Base-by-base conservation (phyloP, 2,113 vertebrate species). In the Progne subis region DNA sequence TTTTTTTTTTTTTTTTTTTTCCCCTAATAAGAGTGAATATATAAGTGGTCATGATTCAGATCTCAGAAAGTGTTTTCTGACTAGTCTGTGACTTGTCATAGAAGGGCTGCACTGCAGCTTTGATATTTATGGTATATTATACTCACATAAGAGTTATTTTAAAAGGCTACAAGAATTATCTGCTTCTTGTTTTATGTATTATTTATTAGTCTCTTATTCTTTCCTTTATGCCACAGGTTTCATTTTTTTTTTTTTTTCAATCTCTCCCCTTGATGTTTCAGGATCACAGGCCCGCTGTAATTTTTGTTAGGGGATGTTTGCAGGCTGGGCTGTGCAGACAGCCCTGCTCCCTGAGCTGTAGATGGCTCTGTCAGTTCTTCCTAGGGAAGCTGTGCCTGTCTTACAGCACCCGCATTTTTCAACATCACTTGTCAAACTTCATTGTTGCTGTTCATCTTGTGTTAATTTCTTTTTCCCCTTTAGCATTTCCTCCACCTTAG, bases 21-120 rank as follows among this genome's bases (percentile, higher is more conserved):
- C 11, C 4, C 64, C 60, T 60, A 80, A 32, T 64, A 65, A 65
- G 92, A 93, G 63, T 6, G 79, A 92, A 88, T 86, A 80, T 59
- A 19, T 93, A 78, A 94, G 80, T 70, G 86, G 83, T 82, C 88
- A 12, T 94, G 91, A 97, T 95, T 97, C 92, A 91, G 91, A 89
- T 46, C 55, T 70, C 91, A 74, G 56, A 81, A 81, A 86, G 77
- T 78, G 74, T 97, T 94, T 94, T 93, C 71, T 95, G 59, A 53
- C 55, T 92, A 77, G 92, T 86, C 94, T 86, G 85, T 70, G 88
- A 21, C 86, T 94, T 92, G 79, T 95, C 82, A 14, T 17, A 28
- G 29, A 65, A 79, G 50, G 92, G 43, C 76, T 83, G 91, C 72
- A 78, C 55, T 93, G 92, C 92, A 94, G 79, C 94, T 93, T 90